Conservation (phyloP, 2,797 vertebrate species). For the Catamblyrhynchus diadema region DNA sequence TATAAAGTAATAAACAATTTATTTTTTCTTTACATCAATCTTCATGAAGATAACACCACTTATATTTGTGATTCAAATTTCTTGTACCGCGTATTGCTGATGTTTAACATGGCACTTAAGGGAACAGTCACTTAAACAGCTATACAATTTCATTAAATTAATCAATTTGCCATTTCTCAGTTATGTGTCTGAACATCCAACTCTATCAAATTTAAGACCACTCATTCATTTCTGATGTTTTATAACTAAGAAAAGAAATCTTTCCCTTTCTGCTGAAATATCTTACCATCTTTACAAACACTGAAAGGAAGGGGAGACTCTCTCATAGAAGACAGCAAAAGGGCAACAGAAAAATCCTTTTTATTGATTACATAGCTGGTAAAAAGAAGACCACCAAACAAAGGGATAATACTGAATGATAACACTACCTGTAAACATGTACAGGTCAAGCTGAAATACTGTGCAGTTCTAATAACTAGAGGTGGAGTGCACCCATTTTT, state of each 20-base stretch:
- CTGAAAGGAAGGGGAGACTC: not conserved
- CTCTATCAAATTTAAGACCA: not conserved
- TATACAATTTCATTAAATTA: not conserved
- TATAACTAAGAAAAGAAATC: not conserved
- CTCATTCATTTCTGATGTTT: not conserved
- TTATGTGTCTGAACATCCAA: not conserved
- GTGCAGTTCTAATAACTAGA: not conserved
- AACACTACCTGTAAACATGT: not conserved
- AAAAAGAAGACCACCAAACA: not conserved
- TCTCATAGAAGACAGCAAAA: not conserved
- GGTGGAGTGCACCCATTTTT: not conserved
- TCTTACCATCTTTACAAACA: not conserved
- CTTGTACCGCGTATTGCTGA: conserved; percentile 30
- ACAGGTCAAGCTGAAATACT: not conserved
- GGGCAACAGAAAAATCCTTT: not conserved
- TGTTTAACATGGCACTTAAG: conserved; percentile 13
- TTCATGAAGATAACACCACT: conserved; percentile 7
- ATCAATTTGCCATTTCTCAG: not conserved
- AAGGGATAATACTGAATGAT: not conserved
- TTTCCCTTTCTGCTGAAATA: not conserved
- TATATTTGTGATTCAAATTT: not conserved
- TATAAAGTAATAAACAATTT: conserved; percentile 38
- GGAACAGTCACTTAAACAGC: not conserved
- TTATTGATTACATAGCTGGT: not conserved
- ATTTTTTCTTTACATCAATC: conserved; percentile 30